Conservation (phyloP, 2,797 vertebrate genomes). For the Natrix natrix region DNA sequence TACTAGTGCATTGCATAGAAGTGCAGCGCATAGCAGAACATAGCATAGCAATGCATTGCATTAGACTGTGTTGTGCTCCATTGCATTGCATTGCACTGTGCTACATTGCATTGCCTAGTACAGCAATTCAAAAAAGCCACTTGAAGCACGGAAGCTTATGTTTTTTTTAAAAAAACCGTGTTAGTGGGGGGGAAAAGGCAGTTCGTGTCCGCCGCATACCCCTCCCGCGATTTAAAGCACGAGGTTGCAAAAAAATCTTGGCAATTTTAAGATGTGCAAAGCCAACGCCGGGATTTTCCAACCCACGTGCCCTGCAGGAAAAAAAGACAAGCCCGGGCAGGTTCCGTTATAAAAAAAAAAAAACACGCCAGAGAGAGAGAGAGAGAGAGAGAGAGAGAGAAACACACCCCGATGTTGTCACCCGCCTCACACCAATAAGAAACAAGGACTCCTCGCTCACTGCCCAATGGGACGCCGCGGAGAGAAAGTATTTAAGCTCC, state of each 20-base stretch:
- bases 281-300: not conserved
- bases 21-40: too few relatives aligned
- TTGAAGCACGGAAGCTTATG: not conserved
- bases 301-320: not conserved
- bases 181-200: not conserved
- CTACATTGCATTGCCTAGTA: not conserved
- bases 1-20: not conserved
- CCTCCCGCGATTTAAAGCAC: not conserved
- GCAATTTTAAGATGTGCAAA: not conserved
- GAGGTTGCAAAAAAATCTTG: not conserved
- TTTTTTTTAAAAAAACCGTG: not conserved
- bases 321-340: not conserved
- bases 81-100: not conserved
- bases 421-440: rapidly evolving
- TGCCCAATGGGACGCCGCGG: slow-evolving; percentile 38
- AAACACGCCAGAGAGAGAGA: too few relatives aligned
- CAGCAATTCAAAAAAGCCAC: not conserved
- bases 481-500: rapidly evolving
- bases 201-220: not conserved
- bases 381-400: too few relatives aligned
- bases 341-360: not conserved
- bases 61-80: too few relatives aligned
- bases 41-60: too few relatives aligned
- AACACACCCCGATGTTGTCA: not conserved
- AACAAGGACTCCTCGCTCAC: rapidly evolving